Percentiles rank a stretch among this genome's conserved stretches.
These are phyloP conservation scores for Oreochromis aureus DNA, from an alignment of 2,113 vertebrate species.

Conservation along the genomic window DNA sequence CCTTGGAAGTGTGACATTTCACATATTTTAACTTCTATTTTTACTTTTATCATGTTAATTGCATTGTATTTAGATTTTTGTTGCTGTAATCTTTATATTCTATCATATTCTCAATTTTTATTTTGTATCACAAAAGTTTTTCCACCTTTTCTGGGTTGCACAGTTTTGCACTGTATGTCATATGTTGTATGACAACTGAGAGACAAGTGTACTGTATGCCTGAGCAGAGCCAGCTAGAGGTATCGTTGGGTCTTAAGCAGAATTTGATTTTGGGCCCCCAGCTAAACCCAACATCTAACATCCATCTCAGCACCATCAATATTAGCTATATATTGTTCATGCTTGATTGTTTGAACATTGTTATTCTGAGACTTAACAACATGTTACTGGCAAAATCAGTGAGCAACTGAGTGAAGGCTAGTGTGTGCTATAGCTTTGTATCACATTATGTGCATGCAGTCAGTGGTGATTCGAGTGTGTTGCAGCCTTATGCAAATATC, in stretches of 20 bases:
- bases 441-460: not conserved
- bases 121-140: not conserved
- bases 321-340: not conserved
- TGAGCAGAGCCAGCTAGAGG: not conserved
- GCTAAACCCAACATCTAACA: not conserved
- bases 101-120: not conserved
- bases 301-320: fast-evolving
- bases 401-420: not conserved
- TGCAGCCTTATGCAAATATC: not conserved
- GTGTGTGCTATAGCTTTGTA: not conserved
- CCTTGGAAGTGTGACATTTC: not conserved
- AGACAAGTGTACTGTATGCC: not conserved
- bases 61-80: not conserved
- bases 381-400: not conserved
- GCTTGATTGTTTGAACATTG: not conserved
- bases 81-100: not conserved
- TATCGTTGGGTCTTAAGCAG: not conserved
- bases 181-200: not conserved
- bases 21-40: not conserved
- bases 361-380: not conserved
- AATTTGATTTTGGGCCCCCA: not conserved
- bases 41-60: not conserved
- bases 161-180: not conserved
- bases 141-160: not conserved
- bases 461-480: not conserved